Evolutionary conservation across 2,888 invertebrate genomes (phyloP), one percentile per base, ranked within the genome.

Genomic region (Melanchra persicariae): DNA sequence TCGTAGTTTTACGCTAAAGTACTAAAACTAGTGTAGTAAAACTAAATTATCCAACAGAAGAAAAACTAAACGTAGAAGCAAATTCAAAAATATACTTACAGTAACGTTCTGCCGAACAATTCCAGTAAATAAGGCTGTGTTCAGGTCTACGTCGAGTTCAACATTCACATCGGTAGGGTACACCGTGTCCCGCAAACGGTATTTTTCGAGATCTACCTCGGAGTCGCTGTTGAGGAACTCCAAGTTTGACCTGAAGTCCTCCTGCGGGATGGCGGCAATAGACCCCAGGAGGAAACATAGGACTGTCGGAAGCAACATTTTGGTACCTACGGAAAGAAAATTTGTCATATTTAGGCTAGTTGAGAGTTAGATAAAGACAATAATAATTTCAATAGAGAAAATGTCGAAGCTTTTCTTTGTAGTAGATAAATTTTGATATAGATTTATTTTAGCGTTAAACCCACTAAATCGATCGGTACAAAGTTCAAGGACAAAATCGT

Each of bases 81-180:
- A 40, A n/a, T n/a, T n/a, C 2, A 37, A 37, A 37, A 37, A 37
- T 8, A 47, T 45, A 89, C 94, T 90, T 78, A 94, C 95, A 76
- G 91, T 78, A 67, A 94, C 88, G 30, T 84, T 80, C 52, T 91
- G 87, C 54, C 83, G 82, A 1, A 93, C 92, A 0, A 89, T 10
- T 1, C 95, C 95, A 71, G 88, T 86, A 67, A 95, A 93, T 22
- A 89, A 85, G 1, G 89, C 88, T 26, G 91, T 89, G 4, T 80
- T 70, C 2, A 96, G 75, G 68, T 91, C 86, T 0, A 95, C 94
- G 61, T 96, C 95, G 0, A 96, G 83, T 22, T 94, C 91, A 0
- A 95, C 90, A 19, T 83, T 68, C 17, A 93, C 71, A 6, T 87
- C 68, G 2, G 78, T 87, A 2, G 96, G 96, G 68, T 92, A 89